Conservation (phyloP, 2,888 invertebrate species). For the Xestobium rufovillosum region DNA sequence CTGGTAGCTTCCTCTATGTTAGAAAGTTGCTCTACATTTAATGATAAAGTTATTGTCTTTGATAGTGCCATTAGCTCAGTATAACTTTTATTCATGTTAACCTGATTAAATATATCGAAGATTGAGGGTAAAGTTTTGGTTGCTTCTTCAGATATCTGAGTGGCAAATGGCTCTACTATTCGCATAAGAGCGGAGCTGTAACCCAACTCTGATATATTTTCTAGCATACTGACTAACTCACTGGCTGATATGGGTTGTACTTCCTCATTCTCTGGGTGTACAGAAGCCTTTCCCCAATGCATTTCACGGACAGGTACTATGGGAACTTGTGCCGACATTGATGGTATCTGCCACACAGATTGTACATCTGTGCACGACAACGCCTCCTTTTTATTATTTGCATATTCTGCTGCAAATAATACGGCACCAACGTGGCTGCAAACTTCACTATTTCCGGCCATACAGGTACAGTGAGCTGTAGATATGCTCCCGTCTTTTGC, state of each 20-base stretch:
- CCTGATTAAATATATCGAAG: conserved; percentile 6
- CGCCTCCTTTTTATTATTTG: not conserved
- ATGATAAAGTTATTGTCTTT: conserved; percentile 2
- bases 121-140: conserved; percentile 4
- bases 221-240: too few species aligned
- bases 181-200: conserved; percentile 7
- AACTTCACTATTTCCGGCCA: conserved; percentile 13
- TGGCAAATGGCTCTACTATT: conserved; percentile 15
- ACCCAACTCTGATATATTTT: too few species aligned
- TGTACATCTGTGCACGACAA: conserved; percentile 12
- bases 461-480: conserved; percentile 14
- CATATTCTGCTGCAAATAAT: conserved; percentile 8
- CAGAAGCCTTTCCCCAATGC: not conserved
- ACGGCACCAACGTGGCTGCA: conserved; percentile 16
- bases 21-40: not conserved
- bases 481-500: conserved; percentile 8
- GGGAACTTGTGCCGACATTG: conserved; percentile 9
- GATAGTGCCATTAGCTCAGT: conserved; percentile 6
- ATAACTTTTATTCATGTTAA: too few species aligned
- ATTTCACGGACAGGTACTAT: conserved; percentile 7
- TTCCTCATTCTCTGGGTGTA: too few species aligned
- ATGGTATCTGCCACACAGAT: conserved; percentile 11
- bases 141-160: not conserved
- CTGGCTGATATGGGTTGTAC: too few species aligned
- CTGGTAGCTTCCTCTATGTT: conserved; percentile 6